Percentiles rank a stretch among this genome's conserved stretches.
Evolutionary conservation across 2,888 invertebrate genomes (phyloP).

Genomic region (Ferdinandea cuprea): DNA sequence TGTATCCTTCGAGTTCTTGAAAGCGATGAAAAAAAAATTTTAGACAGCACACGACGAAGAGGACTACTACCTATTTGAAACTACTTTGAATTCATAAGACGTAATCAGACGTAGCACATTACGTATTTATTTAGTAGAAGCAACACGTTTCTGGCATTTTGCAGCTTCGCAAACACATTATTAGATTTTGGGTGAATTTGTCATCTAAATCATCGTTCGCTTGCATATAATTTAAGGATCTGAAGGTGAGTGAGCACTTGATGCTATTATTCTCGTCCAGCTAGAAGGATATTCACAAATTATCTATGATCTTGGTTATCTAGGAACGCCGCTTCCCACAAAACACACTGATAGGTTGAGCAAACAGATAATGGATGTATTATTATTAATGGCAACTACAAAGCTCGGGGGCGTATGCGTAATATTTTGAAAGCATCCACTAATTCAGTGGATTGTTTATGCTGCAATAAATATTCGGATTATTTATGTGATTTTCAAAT

Average conservation of each 20-base stretch:
- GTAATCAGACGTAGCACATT: too few relatives aligned
- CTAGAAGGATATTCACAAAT: not conserved
- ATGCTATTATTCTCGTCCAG: slow-evolving; percentile 18
- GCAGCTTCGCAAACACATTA: slow-evolving; percentile 68
- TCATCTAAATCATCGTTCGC: too few relatives aligned
- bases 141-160: too few relatives aligned
- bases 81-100: too few relatives aligned
- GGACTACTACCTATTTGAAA: slow-evolving; percentile 61
- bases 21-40: slow-evolving; percentile 31
- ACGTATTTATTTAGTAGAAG: slow-evolving; percentile 63
- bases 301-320: slow-evolving; percentile 40
- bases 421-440: too few relatives aligned
- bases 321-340: not conserved
- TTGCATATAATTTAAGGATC: too few relatives aligned
- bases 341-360: too few relatives aligned
- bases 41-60: slow-evolving; percentile 3
- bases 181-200: slow-evolving; percentile 64
- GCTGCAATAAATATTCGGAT: too few relatives aligned
- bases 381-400: slow-evolving; percentile 49
- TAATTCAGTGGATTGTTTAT: too few relatives aligned
- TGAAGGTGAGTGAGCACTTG: too few relatives aligned
- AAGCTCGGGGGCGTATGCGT: slow-evolving; percentile 53
- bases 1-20: slow-evolving; percentile 22
- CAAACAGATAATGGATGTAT: slow-evolving; percentile 5
- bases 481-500: too few relatives aligned